Evolutionary conservation across 2,888 invertebrate species (phyloP), one percentile per base, ranked within the genome.

Genomic region (Apamea monoglypha): DNA sequence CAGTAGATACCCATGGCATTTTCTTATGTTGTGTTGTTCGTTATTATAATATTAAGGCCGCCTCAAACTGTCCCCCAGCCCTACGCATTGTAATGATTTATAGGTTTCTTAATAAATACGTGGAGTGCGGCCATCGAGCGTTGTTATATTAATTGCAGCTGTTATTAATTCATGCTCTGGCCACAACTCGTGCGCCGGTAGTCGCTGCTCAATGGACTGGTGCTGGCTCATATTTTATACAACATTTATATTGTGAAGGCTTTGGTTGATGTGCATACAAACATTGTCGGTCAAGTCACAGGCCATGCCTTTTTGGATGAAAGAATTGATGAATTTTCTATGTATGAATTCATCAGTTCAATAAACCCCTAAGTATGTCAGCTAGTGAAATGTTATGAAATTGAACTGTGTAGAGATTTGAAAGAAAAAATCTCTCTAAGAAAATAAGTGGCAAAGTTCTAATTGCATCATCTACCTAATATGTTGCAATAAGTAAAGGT

Each of bases 61-160:
- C 29, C 16, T 29, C 67, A 68, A 29, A 56, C 36, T 50, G 36
- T 47, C n/a, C 71, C 80, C 36, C 89, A 88, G 64, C 90, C 89
- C 91, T 91, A 88, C 53, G 90, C 92, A 92, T 93, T 93, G 94
- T 94, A 92, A 93, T 96, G 95, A 95, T 96, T 96, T 95, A 96
- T 96, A 93, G 93, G 93, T 94, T 95, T 95, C 95, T 95, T 96
- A 96, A 96, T 96, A 96, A 95, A 95, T 95, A 95, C 93, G 94
- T 94, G 93, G 93, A 94, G 95, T 93, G 93, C 91, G 86, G 88
- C 89, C 91, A 93, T 93, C 90, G 92, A 85, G 91, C 78, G 80
- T 69, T 77, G 80, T 90, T 91, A 91, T 94, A 94, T 94, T 95
- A 95, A 95, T 94, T 94, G 93, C 91, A 73, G 29, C 25, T 25